Conservation (phyloP, 2,113 vertebrate species). For the Solea senegalensis region DNA sequence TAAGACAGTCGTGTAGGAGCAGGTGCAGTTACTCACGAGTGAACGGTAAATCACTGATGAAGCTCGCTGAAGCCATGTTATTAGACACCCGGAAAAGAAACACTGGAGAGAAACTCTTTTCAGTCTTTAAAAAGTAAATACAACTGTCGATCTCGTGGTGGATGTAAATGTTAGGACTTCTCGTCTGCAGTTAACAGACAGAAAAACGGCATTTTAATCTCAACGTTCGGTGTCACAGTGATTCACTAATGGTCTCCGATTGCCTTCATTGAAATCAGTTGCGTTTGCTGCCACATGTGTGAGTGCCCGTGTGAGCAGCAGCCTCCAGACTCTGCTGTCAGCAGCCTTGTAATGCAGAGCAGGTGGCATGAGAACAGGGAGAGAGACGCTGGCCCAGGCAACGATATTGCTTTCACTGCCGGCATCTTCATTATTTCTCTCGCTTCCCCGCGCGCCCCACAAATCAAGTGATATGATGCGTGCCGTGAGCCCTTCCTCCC, state of each 20-base stretch:
- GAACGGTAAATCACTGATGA: too few relatives aligned
- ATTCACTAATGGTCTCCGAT: background rate
- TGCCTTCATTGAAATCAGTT: slow-evolving; percentile 1
- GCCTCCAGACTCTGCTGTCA: slow-evolving; percentile 13
- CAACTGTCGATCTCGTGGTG: background rate
- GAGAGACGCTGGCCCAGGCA: slow-evolving; percentile 19
- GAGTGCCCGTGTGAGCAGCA: background rate
- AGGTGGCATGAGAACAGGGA: slow-evolving; percentile 44
- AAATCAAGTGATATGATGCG: slow-evolving; percentile 58
- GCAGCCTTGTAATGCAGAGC: slow-evolving; percentile 34
- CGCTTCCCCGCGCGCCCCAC: background rate
- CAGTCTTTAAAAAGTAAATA: too few relatives aligned
- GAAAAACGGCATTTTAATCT: background rate
- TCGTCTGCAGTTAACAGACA: background rate
- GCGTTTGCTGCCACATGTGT: background rate
- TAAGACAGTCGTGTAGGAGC: too few relatives aligned
- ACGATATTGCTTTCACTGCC: slow-evolving; percentile 42
- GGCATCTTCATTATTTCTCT: slow-evolving; percentile 51
- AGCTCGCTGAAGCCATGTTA: too few relatives aligned
- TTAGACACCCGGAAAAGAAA: too few relatives aligned
- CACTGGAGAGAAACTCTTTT: too few relatives aligned
- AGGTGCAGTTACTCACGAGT: too few relatives aligned
- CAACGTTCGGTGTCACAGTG: background rate
- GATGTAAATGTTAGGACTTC: background rate
- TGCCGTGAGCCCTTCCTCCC: slow-evolving; percentile 28